phyloP scores from a whole-genome alignment of 2,113 vertebrate species.

The Phocoena sinus region DNA sequence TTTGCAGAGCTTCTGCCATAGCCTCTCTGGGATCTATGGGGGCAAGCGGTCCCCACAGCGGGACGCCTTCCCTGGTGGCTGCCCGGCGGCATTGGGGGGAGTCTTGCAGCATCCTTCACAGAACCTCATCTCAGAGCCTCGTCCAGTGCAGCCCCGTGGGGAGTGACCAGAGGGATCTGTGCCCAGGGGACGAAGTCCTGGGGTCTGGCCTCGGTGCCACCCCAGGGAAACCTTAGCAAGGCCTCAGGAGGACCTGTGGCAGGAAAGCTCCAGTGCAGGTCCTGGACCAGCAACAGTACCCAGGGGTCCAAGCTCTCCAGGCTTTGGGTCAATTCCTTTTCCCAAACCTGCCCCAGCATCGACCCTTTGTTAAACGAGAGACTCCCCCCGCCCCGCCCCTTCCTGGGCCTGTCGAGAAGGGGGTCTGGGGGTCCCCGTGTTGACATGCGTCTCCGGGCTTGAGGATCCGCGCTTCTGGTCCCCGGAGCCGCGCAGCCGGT shows the following conservation, averaged over 20 bases:
- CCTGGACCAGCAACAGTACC: neutral
- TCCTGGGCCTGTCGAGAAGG: neutral
- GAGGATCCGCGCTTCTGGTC: neutral
- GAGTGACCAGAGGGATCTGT: neutral
- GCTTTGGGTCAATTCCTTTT: neutral
- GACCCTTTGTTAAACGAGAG: neutral
- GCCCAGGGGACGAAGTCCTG: neutral
- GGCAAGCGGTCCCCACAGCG: neutral
- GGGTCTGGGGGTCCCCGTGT: neutral
- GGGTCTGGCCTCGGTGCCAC: neutral
- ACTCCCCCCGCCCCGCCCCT: neutral
- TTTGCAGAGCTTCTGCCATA: neutral
- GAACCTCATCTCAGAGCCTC: neutral
- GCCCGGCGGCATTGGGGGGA: neutral
- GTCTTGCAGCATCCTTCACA: too few relatives aligned
- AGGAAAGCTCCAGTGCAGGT: neutral
- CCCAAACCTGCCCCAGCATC: neutral
- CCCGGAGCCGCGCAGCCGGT: neutral
- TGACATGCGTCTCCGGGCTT: neutral
- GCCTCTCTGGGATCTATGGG: neutral
- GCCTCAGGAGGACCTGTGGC: neutral
- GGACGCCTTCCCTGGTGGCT: too few relatives aligned
- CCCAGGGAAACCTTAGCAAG: neutral
- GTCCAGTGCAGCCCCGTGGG: neutral
- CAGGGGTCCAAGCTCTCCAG: neutral